Evolutionary conservation across 1,140 invertebrate genomes (phyloP).

Genomic region (Lordiphosa collinella): DNA sequence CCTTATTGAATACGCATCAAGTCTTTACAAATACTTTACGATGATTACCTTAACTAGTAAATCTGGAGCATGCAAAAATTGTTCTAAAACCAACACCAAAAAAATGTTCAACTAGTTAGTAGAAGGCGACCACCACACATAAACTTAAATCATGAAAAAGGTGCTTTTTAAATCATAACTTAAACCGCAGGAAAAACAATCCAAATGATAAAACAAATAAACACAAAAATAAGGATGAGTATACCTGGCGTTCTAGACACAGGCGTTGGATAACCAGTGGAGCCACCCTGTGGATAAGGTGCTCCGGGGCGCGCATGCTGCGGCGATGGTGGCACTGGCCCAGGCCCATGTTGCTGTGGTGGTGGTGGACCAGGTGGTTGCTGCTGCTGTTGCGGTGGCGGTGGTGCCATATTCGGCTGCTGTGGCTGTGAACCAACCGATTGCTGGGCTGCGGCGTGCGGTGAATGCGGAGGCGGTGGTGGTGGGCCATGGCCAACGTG

Average conservation of each 20-base stretch:
- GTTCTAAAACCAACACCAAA: no score
- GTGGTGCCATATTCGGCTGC: conserved; percentile 26
- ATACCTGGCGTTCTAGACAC: conserved; percentile 80
- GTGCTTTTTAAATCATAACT: no score
- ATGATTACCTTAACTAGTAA: no score
- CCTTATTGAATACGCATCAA: no score
- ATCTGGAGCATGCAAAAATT: no score
- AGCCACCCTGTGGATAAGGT: conserved; percentile 79
- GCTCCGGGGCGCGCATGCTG: conserved; percentile 74
- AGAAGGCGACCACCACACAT: no score
- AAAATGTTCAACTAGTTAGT: no score
- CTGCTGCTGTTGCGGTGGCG: conserved; percentile 5
- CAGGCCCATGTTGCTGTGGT: conserved; percentile 44
- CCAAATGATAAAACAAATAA: conserved; percentile 3
- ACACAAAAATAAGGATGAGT: conserved; percentile 49
- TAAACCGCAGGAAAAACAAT: conserved; percentile 5
- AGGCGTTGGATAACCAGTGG: conserved; percentile 72
- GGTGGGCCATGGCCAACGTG: conserved; percentile 32
- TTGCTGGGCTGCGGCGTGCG: conserved; percentile 51
- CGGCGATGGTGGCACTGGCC: conserved; percentile 38
- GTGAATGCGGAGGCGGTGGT: conserved; percentile 64
- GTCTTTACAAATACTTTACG: no score
- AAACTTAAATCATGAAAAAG: no score
- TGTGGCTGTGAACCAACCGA: conserved; percentile 23
- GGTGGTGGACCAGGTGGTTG: conserved; percentile 42